Percentiles rank a stretch among this genome's conserved stretches.
phyloP scores from a whole-genome alignment of 2,113 vertebrate species.

The Pseudopipra pipra region DNA sequence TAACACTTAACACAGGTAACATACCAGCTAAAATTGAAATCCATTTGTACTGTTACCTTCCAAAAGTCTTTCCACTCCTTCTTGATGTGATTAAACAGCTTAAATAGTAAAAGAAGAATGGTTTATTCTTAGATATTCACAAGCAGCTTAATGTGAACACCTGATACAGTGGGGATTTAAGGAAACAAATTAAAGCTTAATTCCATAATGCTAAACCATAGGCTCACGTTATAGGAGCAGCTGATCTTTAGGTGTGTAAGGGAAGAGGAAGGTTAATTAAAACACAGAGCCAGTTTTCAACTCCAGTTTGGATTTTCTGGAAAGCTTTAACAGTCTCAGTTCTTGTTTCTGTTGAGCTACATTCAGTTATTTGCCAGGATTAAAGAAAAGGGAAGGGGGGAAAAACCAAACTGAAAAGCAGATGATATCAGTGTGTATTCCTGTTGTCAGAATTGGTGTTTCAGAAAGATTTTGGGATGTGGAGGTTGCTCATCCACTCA shows the following conservation, averaged over 20 bases:
- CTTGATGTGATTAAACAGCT: background rate
- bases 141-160: conserved; percentile 6
- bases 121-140: conserved; percentile 27
- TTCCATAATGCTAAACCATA: background rate
- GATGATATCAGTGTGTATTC: background rate
- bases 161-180: background rate
- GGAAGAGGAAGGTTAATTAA: background rate
- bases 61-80: background rate
- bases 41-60: background rate
- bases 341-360: background rate
- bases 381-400: background rate
- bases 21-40: background rate
- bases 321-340: background rate
- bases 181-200: conserved; percentile 13
- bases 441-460: background rate
- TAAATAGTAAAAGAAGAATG: background rate
- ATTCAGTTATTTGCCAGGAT: background rate
- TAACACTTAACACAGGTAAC: background rate
- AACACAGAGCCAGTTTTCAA: background rate
- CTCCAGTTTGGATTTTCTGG: background rate
- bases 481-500: background rate
- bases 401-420: background rate
- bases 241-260: background rate
- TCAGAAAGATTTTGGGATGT: background rate
- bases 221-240: background rate